These are phyloP conservation scores for Pristionchus fissidentatus DNA, from an alignment of 2,888 invertebrate species.

Conservation along the genomic window DNA sequence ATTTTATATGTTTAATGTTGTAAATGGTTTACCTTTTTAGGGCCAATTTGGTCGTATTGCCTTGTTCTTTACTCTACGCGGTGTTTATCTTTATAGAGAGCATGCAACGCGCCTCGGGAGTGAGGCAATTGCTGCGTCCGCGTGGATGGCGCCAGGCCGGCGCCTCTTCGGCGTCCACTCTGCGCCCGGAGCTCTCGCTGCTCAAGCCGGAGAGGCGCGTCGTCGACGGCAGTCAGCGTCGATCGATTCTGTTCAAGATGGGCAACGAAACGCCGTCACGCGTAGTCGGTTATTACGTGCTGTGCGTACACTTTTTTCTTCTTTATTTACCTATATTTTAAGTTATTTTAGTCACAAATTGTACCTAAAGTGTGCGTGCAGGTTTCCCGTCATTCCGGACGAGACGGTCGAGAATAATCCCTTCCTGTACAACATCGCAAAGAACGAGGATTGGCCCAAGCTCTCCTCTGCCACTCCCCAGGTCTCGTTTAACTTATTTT, in stretches of 20 bases:
- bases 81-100: too few relatives aligned
- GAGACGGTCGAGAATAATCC: constrained; percentile 73
- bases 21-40: too few relatives aligned
- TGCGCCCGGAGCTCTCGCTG: background rate
- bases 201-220: constrained; percentile 69
- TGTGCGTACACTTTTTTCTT: constrained; percentile 56
- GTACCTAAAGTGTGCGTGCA: too few relatives aligned
- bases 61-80: too few relatives aligned
- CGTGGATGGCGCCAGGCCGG: constrained; percentile 11
- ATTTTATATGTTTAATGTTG: too few relatives aligned
- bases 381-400: constrained; percentile 73
- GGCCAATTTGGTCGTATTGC: too few relatives aligned
- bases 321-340: background rate
- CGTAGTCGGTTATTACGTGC: constrained; percentile 69
- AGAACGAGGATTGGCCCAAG: constrained; percentile 73
- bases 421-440: constrained; percentile 71
- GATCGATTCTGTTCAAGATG: constrained; percentile 69
- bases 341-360: background rate
- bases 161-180: constrained; percentile 10
- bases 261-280: constrained; percentile 67
- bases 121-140: constrained; percentile 29
- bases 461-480: constrained; percentile 68
- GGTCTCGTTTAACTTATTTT: background rate
- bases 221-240: constrained; percentile 51
- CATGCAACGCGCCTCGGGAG: constrained; percentile 28